Evolutionary conservation across 2,888 invertebrate genomes (phyloP).

Genomic region (Euphydryas editha): DNA sequence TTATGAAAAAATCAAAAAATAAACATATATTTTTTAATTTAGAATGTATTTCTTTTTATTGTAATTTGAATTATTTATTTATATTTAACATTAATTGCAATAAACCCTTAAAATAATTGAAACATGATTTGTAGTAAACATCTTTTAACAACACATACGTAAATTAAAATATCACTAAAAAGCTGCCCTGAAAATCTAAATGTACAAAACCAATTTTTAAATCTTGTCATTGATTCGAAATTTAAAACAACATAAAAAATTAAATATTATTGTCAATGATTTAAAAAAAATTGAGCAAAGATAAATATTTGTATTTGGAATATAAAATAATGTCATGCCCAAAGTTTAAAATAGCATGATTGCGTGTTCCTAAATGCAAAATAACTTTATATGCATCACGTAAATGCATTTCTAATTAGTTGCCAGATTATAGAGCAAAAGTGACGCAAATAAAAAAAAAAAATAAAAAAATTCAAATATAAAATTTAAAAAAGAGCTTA

Average conservation of each 20-base stretch:
- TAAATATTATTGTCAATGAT: not conserved
- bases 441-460: not conserved
- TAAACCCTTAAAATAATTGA: constrained; percentile 12
- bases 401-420: not conserved
- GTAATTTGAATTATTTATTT: not conserved
- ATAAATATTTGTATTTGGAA: constrained; percentile 3
- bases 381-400: not conserved
- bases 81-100: constrained; percentile 4
- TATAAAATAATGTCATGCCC: not conserved
- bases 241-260: constrained; percentile 1
- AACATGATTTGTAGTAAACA: constrained; percentile 1
- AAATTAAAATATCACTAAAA: constrained; percentile 20
- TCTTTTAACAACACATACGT: not conserved
- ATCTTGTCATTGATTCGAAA: not conserved
- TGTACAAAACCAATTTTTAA: not conserved
- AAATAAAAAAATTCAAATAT: not conserved
- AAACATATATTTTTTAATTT: not conserved
- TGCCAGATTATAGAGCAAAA: constrained; percentile 5
- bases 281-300: constrained; percentile 11
- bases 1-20: not conserved
- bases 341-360: not conserved
- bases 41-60: no score
- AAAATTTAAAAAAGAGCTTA: not conserved
- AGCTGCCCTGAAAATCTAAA: constrained; percentile 17
- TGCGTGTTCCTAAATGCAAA: constrained; percentile 6